Evolutionary conservation across 2,797 vertebrate species (phyloP).

Genomic region (Ispidina picta): DNA sequence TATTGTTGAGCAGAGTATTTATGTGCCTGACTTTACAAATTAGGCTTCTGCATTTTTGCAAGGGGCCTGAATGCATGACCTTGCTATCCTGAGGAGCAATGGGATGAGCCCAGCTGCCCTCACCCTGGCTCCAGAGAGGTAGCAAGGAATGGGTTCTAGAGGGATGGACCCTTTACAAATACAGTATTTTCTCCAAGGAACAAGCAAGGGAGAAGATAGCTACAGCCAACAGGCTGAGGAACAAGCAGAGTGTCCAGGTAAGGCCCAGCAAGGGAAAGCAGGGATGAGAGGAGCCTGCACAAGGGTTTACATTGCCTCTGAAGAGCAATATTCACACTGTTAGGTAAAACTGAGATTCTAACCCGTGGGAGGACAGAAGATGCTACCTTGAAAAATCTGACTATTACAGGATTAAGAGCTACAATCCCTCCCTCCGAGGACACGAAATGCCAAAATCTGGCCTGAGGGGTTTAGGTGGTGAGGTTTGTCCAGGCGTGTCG

Average conservation of each 20-base stretch:
- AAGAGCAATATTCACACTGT: constrained; percentile 26
- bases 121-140: neutral
- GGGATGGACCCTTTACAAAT: neutral
- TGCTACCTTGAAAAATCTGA: constrained; percentile 52
- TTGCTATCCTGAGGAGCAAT: accelerated
- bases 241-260: neutral
- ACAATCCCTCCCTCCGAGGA: constrained; percentile 40
- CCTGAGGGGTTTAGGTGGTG: constrained; percentile 37
- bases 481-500: constrained; percentile 37
- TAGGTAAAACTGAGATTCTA: constrained; percentile 23
- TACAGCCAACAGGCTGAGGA: neutral
- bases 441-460: constrained; percentile 5
- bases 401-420: constrained; percentile 63
- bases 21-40: neutral
- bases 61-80: neutral
- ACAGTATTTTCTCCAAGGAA: neutral
- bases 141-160: neutral
- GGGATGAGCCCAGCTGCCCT: neutral
- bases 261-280: neutral
- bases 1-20: neutral
- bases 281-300: neutral
- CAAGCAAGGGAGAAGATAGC: neutral
- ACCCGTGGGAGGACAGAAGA: constrained; percentile 48
- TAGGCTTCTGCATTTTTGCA: neutral
- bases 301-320: neutral